Percentiles rank a stretch among this genome's conserved stretches.
Conservation (phyloP, 37 sponge, comb jelly and placozoan species). For the Amphimedon queenslandica region DNA sequence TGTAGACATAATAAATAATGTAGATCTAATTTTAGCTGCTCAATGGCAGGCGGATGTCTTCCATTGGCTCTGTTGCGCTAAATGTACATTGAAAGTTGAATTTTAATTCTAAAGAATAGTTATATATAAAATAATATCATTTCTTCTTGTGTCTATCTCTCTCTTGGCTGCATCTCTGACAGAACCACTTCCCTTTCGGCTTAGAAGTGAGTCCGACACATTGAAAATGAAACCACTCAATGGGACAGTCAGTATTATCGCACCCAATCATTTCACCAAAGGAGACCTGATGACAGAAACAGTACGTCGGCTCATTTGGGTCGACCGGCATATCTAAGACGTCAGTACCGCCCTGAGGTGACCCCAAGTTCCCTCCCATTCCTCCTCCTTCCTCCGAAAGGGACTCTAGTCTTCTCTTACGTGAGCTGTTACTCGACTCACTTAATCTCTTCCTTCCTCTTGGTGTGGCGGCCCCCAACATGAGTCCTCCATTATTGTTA, state of each 20-base stretch:
- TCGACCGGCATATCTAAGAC: conserved; percentile 98
- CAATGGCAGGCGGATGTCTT: no score
- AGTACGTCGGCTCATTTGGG: conserved; percentile 95
- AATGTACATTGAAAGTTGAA: background rate
- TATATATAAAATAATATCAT: background rate
- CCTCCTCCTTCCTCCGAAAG: conserved; percentile 1
- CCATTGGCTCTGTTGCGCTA: no score
- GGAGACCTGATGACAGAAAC: conserved; percentile 93
- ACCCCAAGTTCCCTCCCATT: conserved; percentile 16
- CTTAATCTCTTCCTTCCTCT: background rate
- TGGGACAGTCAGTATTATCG: conserved; percentile 79
- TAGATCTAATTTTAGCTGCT: background rate
- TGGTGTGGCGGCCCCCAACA: background rate
- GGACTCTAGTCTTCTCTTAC: background rate
- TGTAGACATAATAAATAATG: background rate
- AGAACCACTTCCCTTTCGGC: conserved; percentile 92
- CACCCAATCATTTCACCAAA: conserved; percentile 95
- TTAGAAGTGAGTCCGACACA: conserved; percentile 87
- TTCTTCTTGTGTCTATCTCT: conserved; percentile 41
- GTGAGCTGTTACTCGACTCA: background rate
- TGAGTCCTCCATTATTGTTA: background rate
- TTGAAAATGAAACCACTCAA: conserved; percentile 88
- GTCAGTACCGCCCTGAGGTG: conserved; percentile 25
- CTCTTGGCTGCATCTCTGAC: conserved; percentile 61
- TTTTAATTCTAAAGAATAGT: background rate